Percentiles rank a stretch among this genome's conserved stretches.
phyloP scores from a whole-genome alignment of 2,888 invertebrate species.

The Drosophila subquinaria region DNA sequence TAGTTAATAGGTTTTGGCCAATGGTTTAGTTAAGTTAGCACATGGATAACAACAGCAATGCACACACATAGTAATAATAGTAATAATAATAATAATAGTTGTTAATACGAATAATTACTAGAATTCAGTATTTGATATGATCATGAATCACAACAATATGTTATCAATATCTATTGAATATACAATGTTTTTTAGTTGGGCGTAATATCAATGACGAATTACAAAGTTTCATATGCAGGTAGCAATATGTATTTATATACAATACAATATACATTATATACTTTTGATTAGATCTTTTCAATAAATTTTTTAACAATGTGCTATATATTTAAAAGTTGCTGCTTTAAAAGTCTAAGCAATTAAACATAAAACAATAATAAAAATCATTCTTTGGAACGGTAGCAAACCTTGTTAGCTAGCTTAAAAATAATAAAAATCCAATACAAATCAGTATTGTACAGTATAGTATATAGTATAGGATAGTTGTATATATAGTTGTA shows the following conservation, averaged over 20 bases:
- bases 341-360: conserved; percentile 51
- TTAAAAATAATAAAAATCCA: conserved; percentile 58
- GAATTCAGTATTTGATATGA: conserved; percentile 72
- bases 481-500: conserved; percentile 27
- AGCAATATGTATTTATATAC: conserved; percentile 27
- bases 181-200: conserved; percentile 53
- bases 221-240: conserved; percentile 59
- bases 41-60: conserved; percentile 62
- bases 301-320: conserved; percentile 60
- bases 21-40: conserved; percentile 52
- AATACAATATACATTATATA: background rate
- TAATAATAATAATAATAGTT: conserved; percentile 32
- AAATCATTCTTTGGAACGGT: conserved; percentile 69
- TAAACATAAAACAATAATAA: conserved; percentile 43
- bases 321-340: conserved; percentile 54
- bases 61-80: conserved; percentile 29
- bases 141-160: conserved; percentile 78
- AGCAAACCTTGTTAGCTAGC: conserved; percentile 56
- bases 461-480: conserved; percentile 25
- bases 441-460: conserved; percentile 29
- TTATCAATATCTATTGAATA: conserved; percentile 66
- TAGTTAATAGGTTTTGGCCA: conserved; percentile 62
- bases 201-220: conserved; percentile 65
- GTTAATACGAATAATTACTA: conserved; percentile 49
- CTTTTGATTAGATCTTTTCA: conserved; percentile 49